Evolutionary conservation across 1,140 invertebrate species (phyloP).

Genomic region (Drosophila lowei): DNA sequence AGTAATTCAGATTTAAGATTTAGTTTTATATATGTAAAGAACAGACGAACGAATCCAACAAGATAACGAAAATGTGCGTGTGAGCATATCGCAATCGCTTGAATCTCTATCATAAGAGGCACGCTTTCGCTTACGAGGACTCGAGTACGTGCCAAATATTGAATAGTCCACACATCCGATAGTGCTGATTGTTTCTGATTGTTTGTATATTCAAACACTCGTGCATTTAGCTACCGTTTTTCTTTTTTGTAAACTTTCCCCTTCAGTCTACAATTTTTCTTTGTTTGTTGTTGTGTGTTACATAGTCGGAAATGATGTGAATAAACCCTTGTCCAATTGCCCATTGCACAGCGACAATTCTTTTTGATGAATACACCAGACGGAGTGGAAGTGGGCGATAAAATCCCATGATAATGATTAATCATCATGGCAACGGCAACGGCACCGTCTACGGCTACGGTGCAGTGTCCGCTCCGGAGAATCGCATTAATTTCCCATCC

Average conservation of each 20-base stretch:
- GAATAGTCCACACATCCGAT: no score
- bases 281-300: background rate
- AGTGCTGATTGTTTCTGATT: no score
- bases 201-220: no score
- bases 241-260: slow-evolving; percentile 23
- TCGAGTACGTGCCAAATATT: no score
- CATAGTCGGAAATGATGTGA: slow-evolving; percentile 33
- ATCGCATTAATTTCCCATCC: slow-evolving; percentile 51
- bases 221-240: slow-evolving; percentile 6
- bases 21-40: no score
- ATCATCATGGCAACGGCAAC: slow-evolving; percentile 36
- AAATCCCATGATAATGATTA: slow-evolving; percentile 50
- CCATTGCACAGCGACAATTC: slow-evolving; percentile 18
- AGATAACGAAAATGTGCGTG: no score
- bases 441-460: background rate
- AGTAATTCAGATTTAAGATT: no score
- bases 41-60: no score
- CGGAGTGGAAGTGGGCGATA: slow-evolving; percentile 4
- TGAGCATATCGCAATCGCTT: no score
- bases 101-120: no score
- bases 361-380: slow-evolving; percentile 2
- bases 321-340: slow-evolving; percentile 33
- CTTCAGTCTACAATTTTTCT: slow-evolving; percentile 8
- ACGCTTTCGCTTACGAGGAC: no score
- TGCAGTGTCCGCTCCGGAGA: slow-evolving; percentile 36